A percentile compares a stretch with the other conserved stretches of the same genome.
phyloP scores from a whole-genome alignment of 2,113 vertebrate species.

The Tetraodon nigroviridis region DNA sequence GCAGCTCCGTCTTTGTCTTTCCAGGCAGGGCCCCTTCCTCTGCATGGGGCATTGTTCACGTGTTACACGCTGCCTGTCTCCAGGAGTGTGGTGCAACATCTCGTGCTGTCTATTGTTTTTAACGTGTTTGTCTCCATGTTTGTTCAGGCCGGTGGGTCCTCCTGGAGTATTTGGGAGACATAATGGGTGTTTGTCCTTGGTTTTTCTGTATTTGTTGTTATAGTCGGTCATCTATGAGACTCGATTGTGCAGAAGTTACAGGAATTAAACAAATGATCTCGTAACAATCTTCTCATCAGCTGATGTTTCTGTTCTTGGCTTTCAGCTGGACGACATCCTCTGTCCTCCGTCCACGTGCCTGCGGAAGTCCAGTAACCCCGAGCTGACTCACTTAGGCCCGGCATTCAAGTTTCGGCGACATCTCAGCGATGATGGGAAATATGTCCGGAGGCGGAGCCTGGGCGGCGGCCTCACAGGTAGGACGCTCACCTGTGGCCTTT shows the following conservation, averaged over 20 bases:
- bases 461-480: constrained; percentile 83
- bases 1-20: constrained; percentile 45
- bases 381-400: constrained; percentile 73
- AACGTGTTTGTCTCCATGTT: not conserved
- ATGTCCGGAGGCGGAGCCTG: constrained; percentile 87
- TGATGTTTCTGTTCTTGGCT: constrained; percentile 23
- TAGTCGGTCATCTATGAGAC: no score
- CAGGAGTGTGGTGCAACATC: constrained; percentile 2
- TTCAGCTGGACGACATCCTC: constrained; percentile 86
- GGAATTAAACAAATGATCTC: no score
- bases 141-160: no score
- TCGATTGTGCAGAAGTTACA: no score
- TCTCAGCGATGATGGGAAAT: constrained; percentile 84
- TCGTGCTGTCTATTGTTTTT: not conserved
- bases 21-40: constrained; percentile 57
- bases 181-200: no score
- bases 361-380: constrained; percentile 88
- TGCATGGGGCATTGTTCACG: constrained; percentile 43
- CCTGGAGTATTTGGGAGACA: not conserved
- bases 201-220: no score
- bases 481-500: not conserved
- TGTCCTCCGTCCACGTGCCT: constrained; percentile 79
- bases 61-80: constrained; percentile 30
- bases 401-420: constrained; percentile 81
- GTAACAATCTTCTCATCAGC: not conserved